phyloP scores from a whole-genome alignment of 2,797 vertebrate genomes.

The Caiman crocodilus region DNA sequence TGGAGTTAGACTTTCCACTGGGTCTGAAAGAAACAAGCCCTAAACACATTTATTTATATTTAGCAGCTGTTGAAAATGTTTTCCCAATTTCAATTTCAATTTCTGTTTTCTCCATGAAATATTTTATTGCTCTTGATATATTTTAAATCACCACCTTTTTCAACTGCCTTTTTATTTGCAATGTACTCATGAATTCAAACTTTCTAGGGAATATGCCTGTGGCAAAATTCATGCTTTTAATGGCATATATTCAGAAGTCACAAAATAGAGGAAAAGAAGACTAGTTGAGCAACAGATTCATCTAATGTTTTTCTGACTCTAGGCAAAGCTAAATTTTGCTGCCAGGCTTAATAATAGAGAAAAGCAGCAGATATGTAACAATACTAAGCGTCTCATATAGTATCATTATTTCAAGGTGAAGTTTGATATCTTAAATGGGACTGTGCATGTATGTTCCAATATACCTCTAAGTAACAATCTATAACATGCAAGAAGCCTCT shows the following conservation, averaged over 20 bases:
- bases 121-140: neutral
- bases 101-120: constrained; percentile 16
- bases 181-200: neutral
- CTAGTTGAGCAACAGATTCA: neutral
- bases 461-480: neutral
- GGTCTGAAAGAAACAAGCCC: neutral
- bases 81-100: constrained; percentile 25
- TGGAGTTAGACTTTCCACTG: neutral
- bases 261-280: neutral
- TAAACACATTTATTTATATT: neutral
- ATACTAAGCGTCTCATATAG: neutral
- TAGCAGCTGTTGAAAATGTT: neutral
- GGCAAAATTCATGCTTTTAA: neutral
- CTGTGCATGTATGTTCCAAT: neutral
- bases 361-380: neutral
- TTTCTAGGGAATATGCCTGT: neutral
- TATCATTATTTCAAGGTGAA: neutral
- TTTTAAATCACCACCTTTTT: constrained; percentile 38
- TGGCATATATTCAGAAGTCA: constrained; percentile 17
- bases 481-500: neutral
- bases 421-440: neutral
- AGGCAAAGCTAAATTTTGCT: neutral
- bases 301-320: neutral
- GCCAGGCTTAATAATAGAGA: neutral
- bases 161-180: constrained; percentile 44